Base-by-base conservation (phyloP, 2,888 invertebrate species). In the Chrysina gloriosa region DNA sequence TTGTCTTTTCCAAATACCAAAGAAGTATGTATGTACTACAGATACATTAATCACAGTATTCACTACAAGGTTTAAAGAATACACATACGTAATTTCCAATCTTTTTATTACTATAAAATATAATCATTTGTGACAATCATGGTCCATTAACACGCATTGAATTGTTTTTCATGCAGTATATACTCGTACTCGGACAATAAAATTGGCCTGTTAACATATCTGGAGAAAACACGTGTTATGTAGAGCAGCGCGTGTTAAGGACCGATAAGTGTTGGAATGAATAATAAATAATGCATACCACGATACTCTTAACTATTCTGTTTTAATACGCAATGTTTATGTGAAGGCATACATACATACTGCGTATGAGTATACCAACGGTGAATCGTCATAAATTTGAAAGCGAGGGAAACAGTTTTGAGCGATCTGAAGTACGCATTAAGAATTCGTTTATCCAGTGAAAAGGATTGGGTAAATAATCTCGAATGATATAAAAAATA, bases 181-280 rank as follows among this genome's bases (percentile, higher is more conserved):
- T 47, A 50, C 29, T 5, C 27, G 27, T 50, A 50, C 29, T n/a
- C 45, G 14, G n/a, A 34, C 7, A 34, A 14, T 27, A 29, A 11
- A 50, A 27, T 14, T 29, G 7, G 27, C 14, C 29, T 14, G 14
- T 39, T 58, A 39, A 58, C 36, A 23, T 58, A 58, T 58, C 23
- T 58, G 58, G 58, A 58, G 58, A 58, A 58, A 58, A 58, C 58
- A 58, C 39, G 58, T 58, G 25, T 25, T 58, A 39, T 39, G 25
- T 50, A n/a, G 50, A 50, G 21, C 50, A 50, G 29, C 50, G 50
- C 14, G 29, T 50, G 11, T 27, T 50, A 29, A 29, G 50, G 29
- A 50, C 4, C 29, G 29, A 50, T 27, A 11, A 27, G 31, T 31
- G 42, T 6, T 36, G 23, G 39, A 58, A 25, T 39, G 21, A 39